Conservation (phyloP, 92 coral and sea anemone species). For the Phenganax marumi region DNA sequence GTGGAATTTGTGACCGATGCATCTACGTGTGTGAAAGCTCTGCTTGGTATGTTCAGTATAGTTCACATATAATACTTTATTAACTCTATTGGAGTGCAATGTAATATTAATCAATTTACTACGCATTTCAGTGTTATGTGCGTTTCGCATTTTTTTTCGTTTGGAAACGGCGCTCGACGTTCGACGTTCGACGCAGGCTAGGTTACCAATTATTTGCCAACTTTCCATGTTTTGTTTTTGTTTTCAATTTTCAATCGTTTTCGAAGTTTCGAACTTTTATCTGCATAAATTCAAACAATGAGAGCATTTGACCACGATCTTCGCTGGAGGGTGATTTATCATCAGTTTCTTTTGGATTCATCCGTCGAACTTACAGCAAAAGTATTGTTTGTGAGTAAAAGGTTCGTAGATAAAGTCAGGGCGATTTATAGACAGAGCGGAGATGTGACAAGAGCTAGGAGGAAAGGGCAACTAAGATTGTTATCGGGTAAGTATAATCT, state of each 20-base stretch:
- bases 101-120: background rate
- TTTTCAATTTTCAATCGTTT: too few relatives aligned
- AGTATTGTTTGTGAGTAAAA: constrained; percentile 32
- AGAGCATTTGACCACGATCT: constrained; percentile 34
- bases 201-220: background rate
- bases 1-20: constrained; percentile 55
- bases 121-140: constrained; percentile 10
- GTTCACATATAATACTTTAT: background rate
- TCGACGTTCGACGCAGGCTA: constrained; percentile 11
- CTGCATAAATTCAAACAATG: background rate
- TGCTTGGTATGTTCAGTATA: constrained; percentile 37
- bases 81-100: background rate
- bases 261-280: background rate
- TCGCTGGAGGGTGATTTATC: constrained; percentile 47
- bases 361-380: constrained; percentile 33
- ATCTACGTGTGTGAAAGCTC: constrained; percentile 35
- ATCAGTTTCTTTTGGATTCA: constrained; percentile 40
- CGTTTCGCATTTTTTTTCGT: background rate
- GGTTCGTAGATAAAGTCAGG: constrained; percentile 34
- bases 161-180: background rate
- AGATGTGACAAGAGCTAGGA: constrained; percentile 6
- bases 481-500: background rate
- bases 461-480: background rate
- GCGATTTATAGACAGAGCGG: constrained; percentile 18
- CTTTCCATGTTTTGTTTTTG: background rate